These are phyloP conservation scores for Physella acuta DNA, from an alignment of 1,140 invertebrate species.

Conservation along the genomic window DNA sequence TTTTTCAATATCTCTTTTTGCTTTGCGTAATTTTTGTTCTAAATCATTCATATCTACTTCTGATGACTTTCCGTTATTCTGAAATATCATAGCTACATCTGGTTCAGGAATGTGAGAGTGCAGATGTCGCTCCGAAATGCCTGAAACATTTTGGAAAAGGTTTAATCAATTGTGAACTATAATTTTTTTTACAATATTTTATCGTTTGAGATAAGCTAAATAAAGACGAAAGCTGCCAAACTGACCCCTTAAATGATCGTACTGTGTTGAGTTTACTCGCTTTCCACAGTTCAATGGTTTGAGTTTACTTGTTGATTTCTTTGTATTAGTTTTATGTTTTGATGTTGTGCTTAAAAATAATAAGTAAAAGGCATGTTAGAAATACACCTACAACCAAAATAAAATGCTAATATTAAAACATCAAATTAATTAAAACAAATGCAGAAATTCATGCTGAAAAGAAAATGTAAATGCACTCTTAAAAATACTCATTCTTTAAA, in stretches of 20 bases:
- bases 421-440: no score
- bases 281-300: conserved; percentile 77
- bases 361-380: no score
- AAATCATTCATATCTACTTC: conserved; percentile 78
- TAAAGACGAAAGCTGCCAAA: not conserved
- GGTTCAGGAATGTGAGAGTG: conserved; percentile 72
- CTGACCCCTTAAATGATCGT: conserved; percentile 78
- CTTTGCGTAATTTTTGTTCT: conserved; percentile 76
- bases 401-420: no score
- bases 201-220: no score
- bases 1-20: conserved; percentile 69
- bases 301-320: conserved; percentile 21
- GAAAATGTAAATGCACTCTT: no score
- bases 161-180: no score
- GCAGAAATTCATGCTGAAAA: no score
- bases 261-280: conserved; percentile 83
- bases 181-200: no score
- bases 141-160: no score
- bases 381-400: no score
- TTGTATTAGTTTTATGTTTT: not conserved
- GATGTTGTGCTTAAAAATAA: no score
- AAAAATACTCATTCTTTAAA: no score
- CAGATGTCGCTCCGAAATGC: conserved; percentile 72
- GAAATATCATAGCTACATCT: conserved; percentile 75
- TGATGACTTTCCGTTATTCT: conserved; percentile 69